A percentile compares a stretch with the other conserved stretches of the same genome.
Evolutionary conservation across 2,888 invertebrate species (phyloP).

Genomic region (Eupeodes latifasciatus): DNA sequence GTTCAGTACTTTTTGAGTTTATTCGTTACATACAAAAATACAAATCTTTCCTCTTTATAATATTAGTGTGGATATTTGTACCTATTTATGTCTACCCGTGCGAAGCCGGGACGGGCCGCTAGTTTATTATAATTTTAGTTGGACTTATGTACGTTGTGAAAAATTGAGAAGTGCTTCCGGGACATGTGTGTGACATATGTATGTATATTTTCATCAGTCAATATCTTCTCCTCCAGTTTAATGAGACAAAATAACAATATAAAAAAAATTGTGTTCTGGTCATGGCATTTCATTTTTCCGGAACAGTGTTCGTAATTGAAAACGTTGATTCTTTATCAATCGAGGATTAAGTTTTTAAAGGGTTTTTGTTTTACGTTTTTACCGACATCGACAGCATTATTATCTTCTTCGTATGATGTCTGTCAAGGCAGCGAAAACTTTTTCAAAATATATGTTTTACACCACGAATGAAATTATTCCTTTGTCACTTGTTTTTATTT

Average conservation of each 20-base stretch:
- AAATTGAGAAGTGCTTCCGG: neutral
- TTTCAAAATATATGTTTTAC: neutral
- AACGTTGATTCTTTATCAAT: neutral
- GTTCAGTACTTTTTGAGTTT: too few species aligned
- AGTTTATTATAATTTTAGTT: too few species aligned
- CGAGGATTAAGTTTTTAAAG: neutral
- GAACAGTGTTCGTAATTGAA: neutral
- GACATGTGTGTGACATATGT: neutral
- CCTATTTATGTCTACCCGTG: too few species aligned
- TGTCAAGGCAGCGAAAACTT: neutral
- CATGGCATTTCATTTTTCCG: neutral
- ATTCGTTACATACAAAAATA: too few species aligned
- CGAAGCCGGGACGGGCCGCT: too few species aligned
- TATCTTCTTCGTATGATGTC: neutral
- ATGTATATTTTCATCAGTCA: constrained; percentile 8
- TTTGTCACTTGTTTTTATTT: neutral
- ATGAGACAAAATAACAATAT: constrained; percentile 22
- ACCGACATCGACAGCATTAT: neutral
- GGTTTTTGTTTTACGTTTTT: neutral
- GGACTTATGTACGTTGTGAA: neutral
- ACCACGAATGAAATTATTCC: neutral
- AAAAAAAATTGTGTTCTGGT: constrained; percentile 15
- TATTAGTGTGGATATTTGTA: too few species aligned
- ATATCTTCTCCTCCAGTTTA: constrained; percentile 26
- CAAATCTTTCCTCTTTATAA: too few species aligned